Percentiles rank a stretch among this genome's conserved stretches.
Conservation (phyloP, 2,797 vertebrate species). For the Chloroceryle inda region DNA sequence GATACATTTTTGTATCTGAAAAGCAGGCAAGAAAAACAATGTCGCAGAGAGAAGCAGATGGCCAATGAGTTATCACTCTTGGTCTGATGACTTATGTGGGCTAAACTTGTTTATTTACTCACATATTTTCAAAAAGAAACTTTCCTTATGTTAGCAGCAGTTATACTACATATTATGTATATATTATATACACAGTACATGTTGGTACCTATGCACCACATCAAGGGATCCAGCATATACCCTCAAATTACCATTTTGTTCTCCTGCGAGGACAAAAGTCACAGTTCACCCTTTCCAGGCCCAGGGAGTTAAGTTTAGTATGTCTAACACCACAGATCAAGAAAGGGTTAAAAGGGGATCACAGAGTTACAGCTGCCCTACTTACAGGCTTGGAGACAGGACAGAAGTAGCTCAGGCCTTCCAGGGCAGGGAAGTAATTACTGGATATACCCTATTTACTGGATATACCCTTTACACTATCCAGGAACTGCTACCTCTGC, state of each 20-base stretch:
- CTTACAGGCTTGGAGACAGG: not conserved
- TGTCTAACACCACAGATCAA: not conserved
- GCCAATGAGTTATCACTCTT: conserved; percentile 55
- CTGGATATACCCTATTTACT: not conserved
- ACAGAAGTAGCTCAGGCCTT: not conserved
- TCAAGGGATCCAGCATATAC: not conserved
- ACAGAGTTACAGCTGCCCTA: not conserved
- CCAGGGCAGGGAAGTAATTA: not conserved
- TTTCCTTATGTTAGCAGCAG: conserved; percentile 40
- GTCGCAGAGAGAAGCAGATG: conserved; percentile 69
- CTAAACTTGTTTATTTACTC: conserved; percentile 69
- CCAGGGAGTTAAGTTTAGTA: not conserved
- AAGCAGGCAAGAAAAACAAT: conserved; percentile 61
- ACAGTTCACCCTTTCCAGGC: not conserved
- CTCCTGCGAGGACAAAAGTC: not conserved
- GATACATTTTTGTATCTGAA: conserved; percentile 7
- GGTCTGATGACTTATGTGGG: conserved; percentile 65
- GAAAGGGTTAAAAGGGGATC: not conserved
- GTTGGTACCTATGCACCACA: not conserved
- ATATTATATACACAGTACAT: not conserved
- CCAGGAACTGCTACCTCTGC: not conserved
- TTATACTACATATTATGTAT: not conserved
- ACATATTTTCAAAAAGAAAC: conserved; percentile 31
- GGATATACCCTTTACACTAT: not conserved
- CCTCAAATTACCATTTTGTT: not conserved